These are phyloP conservation scores for Gadopsis marmoratus DNA, from an alignment of 2,797 vertebrate species.

Conservation along the genomic window DNA sequence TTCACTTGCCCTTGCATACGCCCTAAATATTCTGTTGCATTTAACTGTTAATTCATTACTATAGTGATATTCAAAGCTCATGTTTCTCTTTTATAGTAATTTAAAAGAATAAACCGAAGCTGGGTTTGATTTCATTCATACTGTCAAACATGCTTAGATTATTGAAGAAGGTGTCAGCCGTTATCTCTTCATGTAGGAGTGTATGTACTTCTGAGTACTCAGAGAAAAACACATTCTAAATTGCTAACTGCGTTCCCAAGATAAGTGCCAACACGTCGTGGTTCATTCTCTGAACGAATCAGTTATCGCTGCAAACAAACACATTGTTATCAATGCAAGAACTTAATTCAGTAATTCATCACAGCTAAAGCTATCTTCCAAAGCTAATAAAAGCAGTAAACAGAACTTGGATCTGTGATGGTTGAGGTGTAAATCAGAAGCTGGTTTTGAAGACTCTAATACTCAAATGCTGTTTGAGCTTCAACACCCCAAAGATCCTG, in stretches of 20 bases:
- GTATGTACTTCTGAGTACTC: not conserved
- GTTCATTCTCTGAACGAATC: conserved; percentile 24
- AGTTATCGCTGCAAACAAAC: conserved; percentile 9
- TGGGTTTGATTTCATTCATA: not conserved
- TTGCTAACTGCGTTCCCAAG: not conserved
- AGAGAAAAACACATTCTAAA: not conserved
- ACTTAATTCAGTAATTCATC: not conserved
- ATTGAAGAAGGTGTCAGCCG: conserved; percentile 2
- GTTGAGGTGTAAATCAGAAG: conserved; percentile 10
- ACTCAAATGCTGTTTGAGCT: not conserved
- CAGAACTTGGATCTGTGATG: not conserved
- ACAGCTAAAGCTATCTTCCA: not conserved
- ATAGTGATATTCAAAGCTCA: not conserved
- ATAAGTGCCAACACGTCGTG: not conserved
- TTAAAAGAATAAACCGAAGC: not conserved
- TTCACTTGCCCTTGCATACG: not conserved
- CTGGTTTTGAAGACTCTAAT: not conserved
- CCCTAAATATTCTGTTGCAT: not conserved
- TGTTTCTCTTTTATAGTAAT: not conserved
- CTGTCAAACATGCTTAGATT: conserved; percentile 4
- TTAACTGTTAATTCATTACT: not conserved
- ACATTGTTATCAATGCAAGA: conserved; percentile 1
- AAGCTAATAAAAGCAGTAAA: not conserved
- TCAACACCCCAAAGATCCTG: not conserved
- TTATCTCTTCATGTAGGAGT: conserved; percentile 12